Evolutionary conservation across 1,140 invertebrate genomes (phyloP), one percentile per base, ranked within the genome.

Genomic region (Coptotermes formosanus): DNA sequence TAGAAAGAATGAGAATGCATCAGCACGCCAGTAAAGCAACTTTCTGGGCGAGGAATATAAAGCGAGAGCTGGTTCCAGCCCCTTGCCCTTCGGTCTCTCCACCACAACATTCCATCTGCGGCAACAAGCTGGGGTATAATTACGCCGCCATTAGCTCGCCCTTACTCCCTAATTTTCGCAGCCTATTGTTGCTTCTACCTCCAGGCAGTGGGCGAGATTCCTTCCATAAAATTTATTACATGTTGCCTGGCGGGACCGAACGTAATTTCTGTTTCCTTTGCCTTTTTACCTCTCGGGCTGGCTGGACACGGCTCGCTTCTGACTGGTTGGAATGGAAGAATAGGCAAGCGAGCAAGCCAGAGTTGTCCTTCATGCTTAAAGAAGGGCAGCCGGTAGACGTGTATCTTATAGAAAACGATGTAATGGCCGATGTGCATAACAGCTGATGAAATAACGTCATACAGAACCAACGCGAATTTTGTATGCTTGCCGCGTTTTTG

Each of bases 91-190:
- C 30, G 21, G 30, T 44, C n/a, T 19, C 52, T 16, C 21, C 64
- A 19, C 55, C 85, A 21, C 85, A 45, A 45, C 83, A 84, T 81
- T 43, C 85, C 85, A 45, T 48, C 43, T 44, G 85, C 86, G 82
- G 69, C 84, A 45, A 45, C 82, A 43, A 43, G 81, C 87, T 84
- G 83, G 87, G 55, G 87, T 88, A 84, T 88, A 87, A 88, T 88
- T 88, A 88, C 87, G 85, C 85, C 64, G 83, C 87, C 86, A 88
- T 88, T 88, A 88, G 87, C 87, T 88, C 87, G 86, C 87, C 87
- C 85, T 82, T 87, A 87, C 87, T 85, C 87, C 87, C 87, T 88
- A 88, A 88, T 88, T 88, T 88, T 88, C 87, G 87, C 87, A 85
- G 87, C 87, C 87, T 86, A 88, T 88, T 88, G 87, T 88, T 85